These are phyloP conservation scores for Macrocentrus cingulum DNA, from an alignment of 1,140 invertebrate genomes.

Conservation along the genomic window DNA sequence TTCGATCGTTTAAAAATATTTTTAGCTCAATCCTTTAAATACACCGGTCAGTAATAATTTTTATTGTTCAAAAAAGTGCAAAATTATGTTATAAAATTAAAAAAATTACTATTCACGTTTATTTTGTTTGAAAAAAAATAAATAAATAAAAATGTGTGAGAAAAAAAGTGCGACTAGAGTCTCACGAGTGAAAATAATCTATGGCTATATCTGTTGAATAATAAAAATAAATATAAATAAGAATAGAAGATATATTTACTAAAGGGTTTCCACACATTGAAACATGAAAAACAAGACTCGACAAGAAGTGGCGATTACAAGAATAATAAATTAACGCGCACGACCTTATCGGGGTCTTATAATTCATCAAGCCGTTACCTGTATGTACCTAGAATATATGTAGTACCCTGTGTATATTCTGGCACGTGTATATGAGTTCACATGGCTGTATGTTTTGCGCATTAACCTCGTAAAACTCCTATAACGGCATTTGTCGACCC, in stretches of 20 bases:
- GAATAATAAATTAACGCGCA: constrained; percentile 50
- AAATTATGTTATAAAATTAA: too few relatives aligned
- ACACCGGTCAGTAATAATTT: too few relatives aligned
- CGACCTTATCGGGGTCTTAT: constrained; percentile 51
- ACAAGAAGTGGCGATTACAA: constrained; percentile 38
- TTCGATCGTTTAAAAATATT: too few relatives aligned
- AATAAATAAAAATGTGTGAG: too few relatives aligned
- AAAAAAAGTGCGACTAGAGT: too few relatives aligned
- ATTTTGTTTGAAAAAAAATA: too few relatives aligned
- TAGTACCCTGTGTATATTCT: constrained; percentile 23
- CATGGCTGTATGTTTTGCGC: constrained; percentile 32
- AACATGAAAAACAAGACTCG: constrained; percentile 6
- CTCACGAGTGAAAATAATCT: too few relatives aligned
- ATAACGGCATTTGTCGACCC: constrained; percentile 36
- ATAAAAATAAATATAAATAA: too few relatives aligned
- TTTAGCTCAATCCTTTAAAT: too few relatives aligned
- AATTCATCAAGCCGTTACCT: constrained; percentile 49
- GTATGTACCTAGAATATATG: constrained; percentile 24
- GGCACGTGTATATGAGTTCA: background rate
- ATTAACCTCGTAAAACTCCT: constrained; percentile 46
- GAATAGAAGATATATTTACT: constrained; percentile 7
- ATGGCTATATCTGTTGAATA: too few relatives aligned
- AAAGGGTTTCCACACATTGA: background rate
- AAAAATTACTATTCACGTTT: too few relatives aligned
- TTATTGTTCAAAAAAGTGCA: too few relatives aligned